phyloP scores from a whole-genome alignment of 2,797 vertebrate species.

The Xiphophorus birchmanni region DNA sequence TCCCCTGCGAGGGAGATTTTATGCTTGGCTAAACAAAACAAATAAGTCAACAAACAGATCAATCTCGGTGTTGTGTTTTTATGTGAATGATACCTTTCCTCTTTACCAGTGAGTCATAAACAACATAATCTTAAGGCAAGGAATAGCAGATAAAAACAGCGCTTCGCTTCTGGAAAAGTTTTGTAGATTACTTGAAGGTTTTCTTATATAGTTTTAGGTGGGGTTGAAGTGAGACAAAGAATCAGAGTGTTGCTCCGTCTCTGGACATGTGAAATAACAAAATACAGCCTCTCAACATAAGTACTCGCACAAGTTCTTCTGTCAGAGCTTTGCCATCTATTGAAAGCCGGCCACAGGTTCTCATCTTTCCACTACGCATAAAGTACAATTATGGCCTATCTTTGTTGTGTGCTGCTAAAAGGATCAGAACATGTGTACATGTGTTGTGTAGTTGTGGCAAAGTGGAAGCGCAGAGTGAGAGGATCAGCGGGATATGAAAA shows the following conservation, averaged over 20 bases:
- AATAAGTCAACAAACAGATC: not conserved
- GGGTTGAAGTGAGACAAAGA: not conserved
- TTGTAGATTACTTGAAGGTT: not conserved
- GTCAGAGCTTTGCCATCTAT: not conserved
- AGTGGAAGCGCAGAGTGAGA: constrained; percentile 56
- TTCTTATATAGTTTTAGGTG: not conserved
- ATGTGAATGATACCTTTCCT: not conserved
- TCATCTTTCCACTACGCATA: not conserved
- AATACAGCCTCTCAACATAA: not conserved
- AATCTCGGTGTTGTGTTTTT: not conserved
- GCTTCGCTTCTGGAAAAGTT: not conserved
- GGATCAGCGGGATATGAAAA: constrained; percentile 75
- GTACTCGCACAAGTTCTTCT: not conserved
- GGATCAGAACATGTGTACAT: constrained; percentile 26
- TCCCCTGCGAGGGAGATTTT: not conserved
- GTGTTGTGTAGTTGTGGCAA: constrained; percentile 15
- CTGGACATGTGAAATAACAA: not conserved
- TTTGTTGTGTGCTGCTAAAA: constrained; percentile 22
- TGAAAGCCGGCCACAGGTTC: not conserved
- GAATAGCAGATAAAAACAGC: not conserved
- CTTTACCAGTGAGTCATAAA: not conserved
- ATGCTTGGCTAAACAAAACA: not conserved
- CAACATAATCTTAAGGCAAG: not conserved
- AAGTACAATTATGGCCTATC: constrained; percentile 21
- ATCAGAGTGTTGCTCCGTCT: not conserved